These are phyloP conservation scores for Panonychus citri DNA, from an alignment of 1,140 invertebrate genomes.

Conservation along the genomic window DNA sequence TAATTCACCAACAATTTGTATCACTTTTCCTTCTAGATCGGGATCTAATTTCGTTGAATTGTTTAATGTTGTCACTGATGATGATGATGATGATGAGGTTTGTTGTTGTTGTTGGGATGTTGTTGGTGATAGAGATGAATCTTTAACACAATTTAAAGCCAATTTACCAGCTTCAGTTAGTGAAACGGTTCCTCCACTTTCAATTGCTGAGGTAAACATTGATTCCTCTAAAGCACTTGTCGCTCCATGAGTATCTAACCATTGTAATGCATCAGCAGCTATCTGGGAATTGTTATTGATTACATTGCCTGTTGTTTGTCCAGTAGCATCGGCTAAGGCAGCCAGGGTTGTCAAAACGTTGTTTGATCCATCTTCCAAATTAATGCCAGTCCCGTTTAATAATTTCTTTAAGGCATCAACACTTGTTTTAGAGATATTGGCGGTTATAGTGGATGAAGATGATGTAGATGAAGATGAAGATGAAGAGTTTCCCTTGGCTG, in stretches of 20 bases:
- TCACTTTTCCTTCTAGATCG: conserved; percentile 15
- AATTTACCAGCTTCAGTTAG: conserved; percentile 52
- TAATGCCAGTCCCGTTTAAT: not conserved
- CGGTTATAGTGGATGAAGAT: not conserved
- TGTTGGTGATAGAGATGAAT: not conserved
- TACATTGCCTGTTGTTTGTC: conserved; percentile 13
- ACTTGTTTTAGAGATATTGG: not conserved
- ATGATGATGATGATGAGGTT: no score
- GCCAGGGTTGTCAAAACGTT: conserved; percentile 23
- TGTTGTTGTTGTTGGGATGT: not conserved
- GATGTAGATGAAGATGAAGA: not conserved
- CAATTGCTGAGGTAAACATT: conserved; percentile 46
- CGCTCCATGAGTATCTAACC: conserved; percentile 53
- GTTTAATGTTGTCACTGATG: not conserved
- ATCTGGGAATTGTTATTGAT: not conserved
- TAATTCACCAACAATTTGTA: conserved; percentile 17
- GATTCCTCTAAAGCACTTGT: conserved; percentile 48
- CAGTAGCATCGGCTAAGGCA: conserved; percentile 24
- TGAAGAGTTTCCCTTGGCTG: no score
- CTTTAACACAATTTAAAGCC: conserved; percentile 36
- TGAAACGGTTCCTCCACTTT: conserved; percentile 49
- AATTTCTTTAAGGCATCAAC: conserved; percentile 1
- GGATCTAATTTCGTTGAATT: not conserved
- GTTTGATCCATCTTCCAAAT: not conserved
- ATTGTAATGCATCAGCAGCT: conserved; percentile 28